Evolutionary conservation across 2,888 invertebrate species (phyloP), one percentile per base, ranked within the genome.

Genomic region (Erebia palarica): DNA sequence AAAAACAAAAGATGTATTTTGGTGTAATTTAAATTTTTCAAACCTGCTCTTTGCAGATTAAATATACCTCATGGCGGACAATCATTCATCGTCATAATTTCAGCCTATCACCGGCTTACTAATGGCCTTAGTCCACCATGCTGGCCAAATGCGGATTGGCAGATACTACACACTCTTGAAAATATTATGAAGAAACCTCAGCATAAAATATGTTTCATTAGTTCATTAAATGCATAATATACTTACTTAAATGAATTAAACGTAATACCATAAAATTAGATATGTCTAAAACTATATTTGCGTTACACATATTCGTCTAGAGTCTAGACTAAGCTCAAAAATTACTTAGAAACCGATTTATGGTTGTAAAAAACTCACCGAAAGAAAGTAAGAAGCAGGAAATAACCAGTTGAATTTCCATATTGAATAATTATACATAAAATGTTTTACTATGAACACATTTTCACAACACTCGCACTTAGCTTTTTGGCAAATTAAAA

Each of bases 351-450:
- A 44, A 21, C 2, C 13, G n/a, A n/a, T n/a, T 21, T 11, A 53
- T 36, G n/a, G 16, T 44, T 61, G 47, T 36, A 55, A 13, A 65
- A 55, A 73, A 78, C 79, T 78, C 49, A 81, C 82, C 80, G 14
- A 79, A 78, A 55, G 81, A 81, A 78, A 82, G 77, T 60, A 82
- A 78, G 67, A 78, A 76, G 65, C 77, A 71, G 51, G 71, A 72
- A 72, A 76, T 64, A 63, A 78, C 68, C 58, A 77, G 66, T 67
- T 74, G 67, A 65, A 70, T 74, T 68, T 69, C 68, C 76, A 77
- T 78, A 74, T 73, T 78, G 42, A 72, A 57, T 55, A 47, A 69
- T 63, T 69, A 65, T 5, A 18, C 44, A 49, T 65, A 57, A 58
- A 53, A 47, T 68, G 69, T 49, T 72, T 68, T 49, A 65, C 59